These are phyloP conservation scores for Sardinella longiceps DNA, from an alignment of 2,797 vertebrate species.

Conservation along the genomic window DNA sequence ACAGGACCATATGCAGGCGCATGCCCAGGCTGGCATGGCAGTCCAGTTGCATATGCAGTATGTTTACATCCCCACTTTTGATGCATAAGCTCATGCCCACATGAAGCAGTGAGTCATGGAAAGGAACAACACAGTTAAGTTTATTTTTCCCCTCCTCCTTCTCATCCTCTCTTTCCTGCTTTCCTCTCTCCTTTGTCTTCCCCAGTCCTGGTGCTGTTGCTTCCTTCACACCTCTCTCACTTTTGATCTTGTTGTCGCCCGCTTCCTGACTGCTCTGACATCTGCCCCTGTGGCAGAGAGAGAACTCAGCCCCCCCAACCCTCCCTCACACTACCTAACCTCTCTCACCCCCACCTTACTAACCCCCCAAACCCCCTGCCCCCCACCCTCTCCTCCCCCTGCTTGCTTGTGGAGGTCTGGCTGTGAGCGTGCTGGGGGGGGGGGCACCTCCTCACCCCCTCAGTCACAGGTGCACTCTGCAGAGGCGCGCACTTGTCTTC, in stretches of 20 bases:
- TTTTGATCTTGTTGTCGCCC: slow-evolving; percentile 40
- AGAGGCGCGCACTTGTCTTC: slow-evolving; percentile 85
- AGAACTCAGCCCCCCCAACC: slow-evolving; percentile 6
- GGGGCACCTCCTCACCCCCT: slow-evolving; percentile 34
- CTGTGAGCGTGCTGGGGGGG: slow-evolving; percentile 1
- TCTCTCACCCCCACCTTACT: slow-evolving; percentile 9
- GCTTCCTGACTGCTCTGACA: slow-evolving; percentile 48
- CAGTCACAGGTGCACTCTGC: slow-evolving; percentile 77
- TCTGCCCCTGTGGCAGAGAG: slow-evolving; percentile 38
- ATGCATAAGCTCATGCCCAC: not conserved
- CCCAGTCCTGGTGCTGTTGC: not conserved
- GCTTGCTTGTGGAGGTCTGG: not conserved
- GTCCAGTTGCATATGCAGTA: too few species aligned
- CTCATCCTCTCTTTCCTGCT: not conserved
- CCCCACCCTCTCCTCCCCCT: not conserved
- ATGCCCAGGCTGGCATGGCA: not conserved
- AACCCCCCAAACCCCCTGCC: slow-evolving; percentile 1
- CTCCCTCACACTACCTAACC: not conserved
- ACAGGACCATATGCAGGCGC: not conserved
- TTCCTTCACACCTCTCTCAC: slow-evolving; percentile 25
- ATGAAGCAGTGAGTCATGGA: not conserved
- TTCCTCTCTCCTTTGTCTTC: not conserved
- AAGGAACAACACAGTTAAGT: not conserved
- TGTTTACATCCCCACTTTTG: too few species aligned
- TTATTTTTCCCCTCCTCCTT: not conserved